phyloP scores from a whole-genome alignment of 2,888 invertebrate genomes.

The Tetragnatha montana region DNA sequence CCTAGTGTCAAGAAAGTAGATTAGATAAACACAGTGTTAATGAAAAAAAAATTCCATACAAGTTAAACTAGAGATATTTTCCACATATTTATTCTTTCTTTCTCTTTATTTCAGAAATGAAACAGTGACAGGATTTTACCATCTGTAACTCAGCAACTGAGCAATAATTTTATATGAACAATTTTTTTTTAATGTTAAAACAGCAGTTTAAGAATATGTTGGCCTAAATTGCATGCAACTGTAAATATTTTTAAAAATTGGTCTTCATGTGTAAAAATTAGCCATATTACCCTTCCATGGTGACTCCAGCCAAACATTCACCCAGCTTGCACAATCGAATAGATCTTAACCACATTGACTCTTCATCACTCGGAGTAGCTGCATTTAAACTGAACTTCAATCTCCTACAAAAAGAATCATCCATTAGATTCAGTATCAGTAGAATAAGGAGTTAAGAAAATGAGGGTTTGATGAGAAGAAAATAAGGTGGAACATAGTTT shows the following conservation, averaged over 20 bases:
- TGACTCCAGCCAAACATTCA: constrained; percentile 70
- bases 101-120: no score
- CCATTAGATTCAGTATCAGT: background rate
- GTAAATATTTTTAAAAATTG: background rate
- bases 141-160: no score
- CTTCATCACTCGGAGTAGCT: constrained; percentile 73
- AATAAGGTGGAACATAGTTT: background rate
- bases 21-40: background rate
- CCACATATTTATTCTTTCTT: no score
- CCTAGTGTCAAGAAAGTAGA: constrained; percentile 8
- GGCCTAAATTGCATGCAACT: background rate
- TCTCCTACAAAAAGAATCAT: constrained; percentile 71
- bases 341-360: constrained; percentile 75
- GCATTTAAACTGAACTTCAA: constrained; percentile 74
- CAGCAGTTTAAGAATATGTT: background rate
- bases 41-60: background rate
- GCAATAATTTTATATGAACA: background rate
- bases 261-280: background rate
- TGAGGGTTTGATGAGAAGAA: background rate
- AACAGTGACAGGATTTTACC: no score
- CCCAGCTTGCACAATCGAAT: constrained; percentile 75
- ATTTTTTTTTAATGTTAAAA: background rate
- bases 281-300: constrained; percentile 73
- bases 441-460: background rate
- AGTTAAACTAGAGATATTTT: background rate